phyloP scores from a whole-genome alignment of 2,888 invertebrate genomes.

The Orgyia antiqua region DNA sequence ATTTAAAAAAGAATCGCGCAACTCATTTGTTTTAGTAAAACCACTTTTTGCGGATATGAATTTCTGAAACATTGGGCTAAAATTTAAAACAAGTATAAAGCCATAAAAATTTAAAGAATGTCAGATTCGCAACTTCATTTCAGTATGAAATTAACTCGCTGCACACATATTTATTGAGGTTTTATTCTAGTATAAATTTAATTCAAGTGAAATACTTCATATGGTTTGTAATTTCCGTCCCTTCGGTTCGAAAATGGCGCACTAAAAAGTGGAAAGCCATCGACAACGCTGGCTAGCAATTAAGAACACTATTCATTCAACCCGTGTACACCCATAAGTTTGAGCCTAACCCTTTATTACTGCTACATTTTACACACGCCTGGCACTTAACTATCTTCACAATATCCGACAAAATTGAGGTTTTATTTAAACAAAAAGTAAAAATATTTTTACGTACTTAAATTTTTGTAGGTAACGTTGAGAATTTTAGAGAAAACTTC shows the following conservation, averaged over 20 bases:
- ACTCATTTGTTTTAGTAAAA: too few relatives aligned
- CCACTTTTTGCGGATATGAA: too few relatives aligned
- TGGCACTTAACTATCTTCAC: constrained; percentile 20
- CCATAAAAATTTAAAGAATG: too few relatives aligned
- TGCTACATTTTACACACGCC: constrained; percentile 24
- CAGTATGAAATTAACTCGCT: too few relatives aligned
- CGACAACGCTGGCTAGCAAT: constrained; percentile 32
- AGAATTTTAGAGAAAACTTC: constrained; percentile 4
- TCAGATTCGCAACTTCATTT: too few relatives aligned
- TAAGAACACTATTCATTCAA: constrained; percentile 33
- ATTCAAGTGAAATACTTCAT: constrained; percentile 16
- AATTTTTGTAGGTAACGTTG: not conserved
- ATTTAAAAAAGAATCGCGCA: too few relatives aligned
- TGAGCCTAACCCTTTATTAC: constrained; percentile 26
- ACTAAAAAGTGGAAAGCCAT: constrained; percentile 30
- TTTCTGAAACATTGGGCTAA: too few relatives aligned
- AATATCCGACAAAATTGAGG: constrained; percentile 19
- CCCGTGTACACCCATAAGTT: constrained; percentile 29
- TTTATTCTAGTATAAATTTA: too few relatives aligned
- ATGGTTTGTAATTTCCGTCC: constrained; percentile 26
- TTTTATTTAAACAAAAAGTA: constrained; percentile 4
- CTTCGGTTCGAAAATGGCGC: constrained; percentile 19
- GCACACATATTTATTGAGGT: too few relatives aligned
- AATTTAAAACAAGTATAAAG: too few relatives aligned
- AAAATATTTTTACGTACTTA: too few relatives aligned